Base-by-base conservation (phyloP, 1,140 invertebrate species). In the Ips typographus region DNA sequence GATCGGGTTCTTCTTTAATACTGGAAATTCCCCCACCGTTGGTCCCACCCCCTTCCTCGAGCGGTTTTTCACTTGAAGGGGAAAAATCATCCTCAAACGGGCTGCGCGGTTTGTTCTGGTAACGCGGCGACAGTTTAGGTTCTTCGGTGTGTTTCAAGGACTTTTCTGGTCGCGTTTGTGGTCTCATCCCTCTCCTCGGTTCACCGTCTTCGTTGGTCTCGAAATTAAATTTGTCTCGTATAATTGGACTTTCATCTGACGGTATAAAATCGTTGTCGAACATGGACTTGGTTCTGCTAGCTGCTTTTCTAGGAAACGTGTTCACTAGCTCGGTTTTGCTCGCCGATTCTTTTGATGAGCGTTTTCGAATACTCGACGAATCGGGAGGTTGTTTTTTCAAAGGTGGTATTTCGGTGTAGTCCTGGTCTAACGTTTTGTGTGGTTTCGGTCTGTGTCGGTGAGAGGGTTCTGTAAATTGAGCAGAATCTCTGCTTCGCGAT, bases 1-100 rank as follows among this genome's bases (percentile, higher is more conserved):
- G 38, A 70, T 73, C 70, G 2, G 66, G 56, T 62, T 78, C 75
- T 58, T 79, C 78, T 67, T 77, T 74, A 51, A 78, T 77, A 52
- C 72, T 78, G 1, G 73, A 73, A 66, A 75, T 77, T 38, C 66
- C 73, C 36, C 71, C 71, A 49, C 72, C 70, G 60, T 75, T 66
- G 58, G 70, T 68, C 72, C 71, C 47, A 77, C 6, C 52, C 8
- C 37, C 40, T 7, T 8, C 7, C 8, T 76, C 44, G 51, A 37
- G n/a, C 1, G 73, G 6, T 70, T 77, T 84, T 1, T 84, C 81
- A 5, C 82, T 82, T 4, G 82, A 82, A 4, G 86, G 84, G 1
- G 88, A 88, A 71, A 91, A 87, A 77, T 91, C 89, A 75, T 91
- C 90, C 74, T 91, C 89, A 82, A 91, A 91, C 70, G 87, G 83